Percentiles rank a stretch among this genome's conserved stretches.
phyloP scores from a whole-genome alignment of 2,888 invertebrate genomes.

The Agonopterix alstromeriana region DNA sequence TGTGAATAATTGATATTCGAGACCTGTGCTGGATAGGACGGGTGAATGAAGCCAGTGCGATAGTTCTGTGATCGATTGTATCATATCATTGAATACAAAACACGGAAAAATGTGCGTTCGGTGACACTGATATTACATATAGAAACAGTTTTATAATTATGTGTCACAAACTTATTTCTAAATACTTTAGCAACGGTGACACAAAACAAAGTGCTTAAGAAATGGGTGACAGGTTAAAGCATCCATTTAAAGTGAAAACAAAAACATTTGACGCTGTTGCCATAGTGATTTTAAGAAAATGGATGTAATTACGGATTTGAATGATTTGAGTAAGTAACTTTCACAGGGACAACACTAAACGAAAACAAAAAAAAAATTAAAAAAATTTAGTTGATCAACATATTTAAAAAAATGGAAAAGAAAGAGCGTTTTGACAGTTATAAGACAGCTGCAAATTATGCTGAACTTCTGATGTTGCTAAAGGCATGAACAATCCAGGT shows the following conservation, averaged over 20 bases:
- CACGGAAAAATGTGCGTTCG: slow-evolving; percentile 46
- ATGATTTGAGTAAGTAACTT: slow-evolving; percentile 57
- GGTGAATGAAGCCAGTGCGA: slow-evolving; percentile 31
- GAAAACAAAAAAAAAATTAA: too few species aligned
- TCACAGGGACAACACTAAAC: not conserved
- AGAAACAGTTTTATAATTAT: slow-evolving; percentile 4
- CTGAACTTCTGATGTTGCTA: too few species aligned
- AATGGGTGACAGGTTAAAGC: slow-evolving; percentile 68
- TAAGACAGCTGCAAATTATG: too few species aligned
- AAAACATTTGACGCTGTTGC: slow-evolving; percentile 31
- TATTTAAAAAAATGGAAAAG: too few species aligned
- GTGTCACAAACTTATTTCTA: slow-evolving; percentile 1
- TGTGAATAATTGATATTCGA: slow-evolving; percentile 11
- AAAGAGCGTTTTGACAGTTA: too few species aligned
- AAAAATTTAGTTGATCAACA: too few species aligned
- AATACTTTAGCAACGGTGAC: slow-evolving; percentile 1
- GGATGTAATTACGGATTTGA: slow-evolving; percentile 62
- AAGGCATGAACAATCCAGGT: too few species aligned
- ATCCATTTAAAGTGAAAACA: slow-evolving; percentile 64
- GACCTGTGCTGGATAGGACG: slow-evolving; percentile 9
- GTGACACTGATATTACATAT: slow-evolving; percentile 26
- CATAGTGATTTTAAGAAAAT: slow-evolving; percentile 41
- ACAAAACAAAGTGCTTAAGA: slow-evolving; percentile 40
- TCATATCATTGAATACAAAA: slow-evolving; percentile 35
- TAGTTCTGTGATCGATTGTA: slow-evolving; percentile 25